Conservation (phyloP, 2,113 vertebrate genomes). For the Halichoerus grypus region DNA sequence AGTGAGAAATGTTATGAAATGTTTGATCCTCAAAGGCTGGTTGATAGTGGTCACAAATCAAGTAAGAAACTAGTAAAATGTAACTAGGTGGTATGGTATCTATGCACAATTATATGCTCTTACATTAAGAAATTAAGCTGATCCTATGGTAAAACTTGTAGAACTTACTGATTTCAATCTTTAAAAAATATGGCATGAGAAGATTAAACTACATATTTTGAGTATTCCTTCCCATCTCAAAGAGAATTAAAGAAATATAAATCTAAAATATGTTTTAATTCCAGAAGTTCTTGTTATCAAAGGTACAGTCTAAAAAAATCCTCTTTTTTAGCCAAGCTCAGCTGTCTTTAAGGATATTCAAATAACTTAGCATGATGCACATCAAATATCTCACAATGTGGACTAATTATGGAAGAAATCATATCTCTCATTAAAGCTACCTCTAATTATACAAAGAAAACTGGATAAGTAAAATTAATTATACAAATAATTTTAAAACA, state of each 20-base stretch:
- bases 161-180: background rate
- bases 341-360: background rate
- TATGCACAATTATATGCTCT: background rate
- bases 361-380: background rate
- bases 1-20: background rate
- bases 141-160: background rate
- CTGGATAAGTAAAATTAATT: background rate
- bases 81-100: background rate
- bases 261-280: background rate
- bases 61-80: background rate
- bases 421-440: background rate
- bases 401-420: background rate
- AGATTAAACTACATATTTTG: background rate
- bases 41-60: background rate
- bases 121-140: background rate
- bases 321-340: background rate
- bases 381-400: background rate
- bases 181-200: background rate
- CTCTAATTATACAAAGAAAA: background rate
- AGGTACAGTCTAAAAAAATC: background rate
- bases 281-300: background rate
- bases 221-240: background rate
- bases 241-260: background rate
- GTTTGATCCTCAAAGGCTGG: background rate
- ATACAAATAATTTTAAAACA: background rate